phyloP scores from a whole-genome alignment of 2,797 vertebrate genomes.

The Scyliorhinus canicula region DNA sequence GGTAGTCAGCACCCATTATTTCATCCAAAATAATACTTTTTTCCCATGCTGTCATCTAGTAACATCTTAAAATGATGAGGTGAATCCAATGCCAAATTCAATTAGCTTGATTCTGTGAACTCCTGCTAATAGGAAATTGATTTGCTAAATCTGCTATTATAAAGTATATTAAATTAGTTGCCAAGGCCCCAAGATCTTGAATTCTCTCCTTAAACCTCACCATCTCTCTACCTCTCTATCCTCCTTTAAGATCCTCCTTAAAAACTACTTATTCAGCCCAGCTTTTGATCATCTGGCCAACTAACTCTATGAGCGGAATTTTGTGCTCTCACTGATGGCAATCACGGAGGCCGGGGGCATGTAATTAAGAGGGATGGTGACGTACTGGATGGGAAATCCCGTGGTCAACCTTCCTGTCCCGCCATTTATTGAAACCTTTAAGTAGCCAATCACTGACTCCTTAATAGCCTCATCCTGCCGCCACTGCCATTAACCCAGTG shows the following conservation, averaged over 20 bases:
- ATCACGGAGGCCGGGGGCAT: too few species aligned
- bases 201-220: not conserved
- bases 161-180: not conserved
- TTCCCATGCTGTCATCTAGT: not conserved
- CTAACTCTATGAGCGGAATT: not conserved
- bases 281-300: not conserved
- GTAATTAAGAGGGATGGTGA: too few species aligned
- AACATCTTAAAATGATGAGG: not conserved
- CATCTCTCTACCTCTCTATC: too few species aligned
- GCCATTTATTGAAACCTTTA: too few species aligned
- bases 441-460: too few species aligned
- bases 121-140: not conserved
- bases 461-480: too few species aligned
- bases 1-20: not conserved
- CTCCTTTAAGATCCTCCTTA: not conserved
- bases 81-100: not conserved
- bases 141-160: not conserved
- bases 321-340: too few species aligned
- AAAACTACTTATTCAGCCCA: not conserved
- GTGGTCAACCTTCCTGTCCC: too few species aligned
- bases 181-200: not conserved
- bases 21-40: not conserved
- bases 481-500: too few species aligned
- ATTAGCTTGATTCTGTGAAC: not conserved
- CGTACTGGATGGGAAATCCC: too few species aligned